Conservation (phyloP, 2,113 vertebrate species). For the Cyprinodon tularosa region DNA sequence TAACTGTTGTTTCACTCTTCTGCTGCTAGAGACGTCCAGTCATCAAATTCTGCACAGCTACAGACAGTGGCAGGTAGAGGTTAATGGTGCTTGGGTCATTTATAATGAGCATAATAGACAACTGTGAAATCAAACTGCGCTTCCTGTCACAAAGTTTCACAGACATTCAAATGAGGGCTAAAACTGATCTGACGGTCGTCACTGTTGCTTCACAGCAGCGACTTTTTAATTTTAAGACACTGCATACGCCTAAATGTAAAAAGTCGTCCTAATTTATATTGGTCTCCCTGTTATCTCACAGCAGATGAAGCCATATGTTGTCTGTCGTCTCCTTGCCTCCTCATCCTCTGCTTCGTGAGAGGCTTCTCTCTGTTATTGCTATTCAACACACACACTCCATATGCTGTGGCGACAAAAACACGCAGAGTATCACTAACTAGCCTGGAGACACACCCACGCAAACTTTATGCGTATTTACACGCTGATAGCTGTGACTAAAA, state of each 20-base stretch:
- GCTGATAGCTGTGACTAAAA: conserved; percentile 26
- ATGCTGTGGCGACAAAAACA: conserved; percentile 53
- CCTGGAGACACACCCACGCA: conserved; percentile 54
- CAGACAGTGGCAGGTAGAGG: conserved; percentile 72
- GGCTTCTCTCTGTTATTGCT: conserved; percentile 45
- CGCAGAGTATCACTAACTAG: conserved; percentile 36
- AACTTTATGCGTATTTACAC: conserved; percentile 39
- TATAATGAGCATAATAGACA: conserved; percentile 54
- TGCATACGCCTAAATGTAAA: conserved; percentile 50
- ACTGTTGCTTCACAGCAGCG: conserved; percentile 46
- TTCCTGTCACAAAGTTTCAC: conserved; percentile 68
- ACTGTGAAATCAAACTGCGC: conserved; percentile 57
- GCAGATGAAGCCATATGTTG: conserved; percentile 73
- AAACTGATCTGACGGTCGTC: conserved; percentile 20
- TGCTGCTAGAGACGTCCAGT: conserved; percentile 56
- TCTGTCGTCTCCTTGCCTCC: conserved; percentile 69
- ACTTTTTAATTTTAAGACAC: conserved; percentile 63
- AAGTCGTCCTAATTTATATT: conserved; percentile 54
- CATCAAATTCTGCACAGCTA: conserved; percentile 62
- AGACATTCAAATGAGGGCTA: conserved; percentile 40
- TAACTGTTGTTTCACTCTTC: conserved; percentile 57
- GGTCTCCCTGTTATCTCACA: conserved; percentile 50
- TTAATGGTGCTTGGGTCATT: conserved; percentile 73
- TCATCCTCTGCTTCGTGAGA: conserved; percentile 52
- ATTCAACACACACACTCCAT: conserved; percentile 50